These are phyloP conservation scores for Chrysodeixis includens DNA, from an alignment of 2,888 invertebrate species.

Conservation along the genomic window DNA sequence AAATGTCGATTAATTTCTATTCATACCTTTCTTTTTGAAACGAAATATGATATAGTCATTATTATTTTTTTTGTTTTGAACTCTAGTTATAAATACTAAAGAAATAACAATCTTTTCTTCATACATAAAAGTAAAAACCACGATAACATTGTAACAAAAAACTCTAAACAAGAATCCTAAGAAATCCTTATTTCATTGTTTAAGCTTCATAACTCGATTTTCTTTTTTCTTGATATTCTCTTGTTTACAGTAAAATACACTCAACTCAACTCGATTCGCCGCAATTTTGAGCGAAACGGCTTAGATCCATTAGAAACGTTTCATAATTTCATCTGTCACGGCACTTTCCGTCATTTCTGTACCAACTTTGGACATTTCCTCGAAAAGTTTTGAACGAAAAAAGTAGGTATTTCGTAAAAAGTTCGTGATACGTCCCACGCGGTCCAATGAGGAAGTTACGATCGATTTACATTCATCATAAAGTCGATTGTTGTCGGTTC, in stretches of 20 bases:
- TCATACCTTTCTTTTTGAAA: too few relatives aligned
- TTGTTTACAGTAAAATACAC: conserved; percentile 5
- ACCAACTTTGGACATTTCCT: conserved; percentile 55
- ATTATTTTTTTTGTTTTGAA: too few relatives aligned
- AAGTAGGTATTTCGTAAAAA: conserved; percentile 53
- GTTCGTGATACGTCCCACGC: conserved; percentile 61
- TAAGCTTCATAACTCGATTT: background rate
- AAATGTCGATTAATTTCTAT: too few relatives aligned
- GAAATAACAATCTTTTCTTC: background rate
- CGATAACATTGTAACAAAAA: background rate
- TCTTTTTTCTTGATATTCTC: background rate
- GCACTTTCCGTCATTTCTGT: conserved; percentile 54
- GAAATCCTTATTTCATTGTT: background rate
- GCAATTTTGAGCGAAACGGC: conserved; percentile 31
- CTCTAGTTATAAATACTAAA: too few relatives aligned
- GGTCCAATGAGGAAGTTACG: conserved; percentile 71
- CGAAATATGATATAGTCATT: too few relatives aligned
- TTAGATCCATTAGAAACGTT: conserved; percentile 51
- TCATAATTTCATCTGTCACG: conserved; percentile 50
- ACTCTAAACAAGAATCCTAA: background rate
- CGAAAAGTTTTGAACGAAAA: conserved; percentile 58
- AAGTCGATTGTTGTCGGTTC: conserved; percentile 63
- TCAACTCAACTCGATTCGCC: conserved; percentile 8
- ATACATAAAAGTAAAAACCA: background rate
- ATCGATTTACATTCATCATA: conserved; percentile 73